A percentile compares a stretch with the other conserved stretches of the same genome.
These are phyloP conservation scores for Lepidostoma basale DNA, from an alignment of 1,140 invertebrate genomes.

Conservation along the genomic window DNA sequence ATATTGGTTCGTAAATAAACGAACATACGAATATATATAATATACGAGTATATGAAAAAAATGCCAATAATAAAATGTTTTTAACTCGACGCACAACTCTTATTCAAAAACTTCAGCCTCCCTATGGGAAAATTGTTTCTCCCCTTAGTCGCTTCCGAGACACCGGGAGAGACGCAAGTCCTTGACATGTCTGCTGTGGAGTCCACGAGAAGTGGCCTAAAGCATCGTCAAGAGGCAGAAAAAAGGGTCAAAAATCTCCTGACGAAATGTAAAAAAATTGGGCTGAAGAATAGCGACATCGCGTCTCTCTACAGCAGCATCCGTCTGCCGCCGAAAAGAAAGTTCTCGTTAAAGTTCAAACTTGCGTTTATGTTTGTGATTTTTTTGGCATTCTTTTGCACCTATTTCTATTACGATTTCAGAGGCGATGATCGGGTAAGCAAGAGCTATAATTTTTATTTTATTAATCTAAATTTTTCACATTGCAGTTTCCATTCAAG, in stretches of 20 bases:
- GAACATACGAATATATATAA: too few species aligned
- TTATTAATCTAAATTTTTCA: not conserved
- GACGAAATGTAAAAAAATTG: slow-evolving; percentile 35
- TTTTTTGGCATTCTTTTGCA: not conserved
- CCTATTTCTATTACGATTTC: slow-evolving; percentile 7
- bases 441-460: slow-evolving; percentile 1
- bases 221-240: slow-evolving; percentile 38
- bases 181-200: slow-evolving; percentile 9
- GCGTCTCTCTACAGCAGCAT: not conserved
- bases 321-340: not conserved
- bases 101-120: not conserved
- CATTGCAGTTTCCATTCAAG: too few species aligned
- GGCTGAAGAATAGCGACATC: slow-evolving; percentile 22
- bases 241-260: slow-evolving; percentile 31
- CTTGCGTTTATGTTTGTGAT: not conserved
- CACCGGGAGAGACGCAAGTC: not conserved
- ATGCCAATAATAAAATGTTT: too few species aligned
- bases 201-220: not conserved
- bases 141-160: not conserved
- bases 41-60: too few species aligned
- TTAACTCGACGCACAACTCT: not conserved
- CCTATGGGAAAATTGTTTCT: slow-evolving; percentile 7
- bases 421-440: slow-evolving; percentile 25
- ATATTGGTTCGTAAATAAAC: too few species aligned
- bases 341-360: slow-evolving; percentile 11